phyloP scores from a whole-genome alignment of 2,113 vertebrate genomes.

The Mandrillus leucophaeus region DNA sequence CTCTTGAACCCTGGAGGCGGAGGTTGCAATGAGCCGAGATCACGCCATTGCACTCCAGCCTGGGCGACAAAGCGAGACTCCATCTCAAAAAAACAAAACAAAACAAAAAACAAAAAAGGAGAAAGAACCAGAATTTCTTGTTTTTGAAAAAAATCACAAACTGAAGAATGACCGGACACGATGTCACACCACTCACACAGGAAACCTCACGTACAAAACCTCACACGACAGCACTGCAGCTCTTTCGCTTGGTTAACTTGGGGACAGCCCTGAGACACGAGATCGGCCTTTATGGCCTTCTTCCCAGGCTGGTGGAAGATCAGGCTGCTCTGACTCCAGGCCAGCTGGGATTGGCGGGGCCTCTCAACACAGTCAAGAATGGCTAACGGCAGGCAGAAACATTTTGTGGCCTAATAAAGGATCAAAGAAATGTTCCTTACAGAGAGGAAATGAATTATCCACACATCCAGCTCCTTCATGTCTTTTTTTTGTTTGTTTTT shows the following conservation, averaged over 20 bases:
- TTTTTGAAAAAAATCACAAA: conserved; percentile 46
- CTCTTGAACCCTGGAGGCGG: no score
- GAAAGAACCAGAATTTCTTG: neutral
- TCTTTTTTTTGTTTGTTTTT: neutral
- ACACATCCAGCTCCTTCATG: neutral
- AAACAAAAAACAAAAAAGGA: neutral
- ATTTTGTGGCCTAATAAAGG: neutral
- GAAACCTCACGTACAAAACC: neutral
- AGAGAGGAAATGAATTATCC: conserved; percentile 9
- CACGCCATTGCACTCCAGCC: no score
- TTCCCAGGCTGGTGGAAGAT: neutral
- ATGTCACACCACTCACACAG: neutral
- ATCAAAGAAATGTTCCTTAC: conserved; percentile 30
- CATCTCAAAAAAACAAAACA: no score
- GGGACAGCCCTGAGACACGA: neutral
- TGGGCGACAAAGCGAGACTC: no score
- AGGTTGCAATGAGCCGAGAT: no score
- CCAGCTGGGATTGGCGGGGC: neutral
- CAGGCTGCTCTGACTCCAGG: no score
- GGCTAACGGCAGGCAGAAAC: neutral
- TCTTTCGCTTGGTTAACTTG: neutral
- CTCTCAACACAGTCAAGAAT: neutral
- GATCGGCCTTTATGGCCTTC: neutral
- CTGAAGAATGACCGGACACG: neutral
- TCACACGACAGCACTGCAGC: rapidly evolving